phyloP scores from a whole-genome alignment of 2,888 invertebrate genomes.

The Rhogogaster chlorosoma region DNA sequence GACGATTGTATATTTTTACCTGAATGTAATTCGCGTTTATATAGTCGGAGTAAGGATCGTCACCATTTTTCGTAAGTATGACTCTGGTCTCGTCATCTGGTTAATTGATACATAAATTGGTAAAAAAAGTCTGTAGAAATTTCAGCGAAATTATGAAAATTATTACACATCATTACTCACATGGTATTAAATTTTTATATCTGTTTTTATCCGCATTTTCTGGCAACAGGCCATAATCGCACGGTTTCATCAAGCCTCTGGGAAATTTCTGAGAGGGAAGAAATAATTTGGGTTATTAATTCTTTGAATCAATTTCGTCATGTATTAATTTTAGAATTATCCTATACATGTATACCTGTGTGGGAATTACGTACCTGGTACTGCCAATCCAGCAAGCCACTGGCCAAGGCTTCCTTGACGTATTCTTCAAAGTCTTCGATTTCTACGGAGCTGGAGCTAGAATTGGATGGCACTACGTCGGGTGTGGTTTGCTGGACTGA shows the following conservation, averaged over 20 bases:
- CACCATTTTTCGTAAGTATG: not conserved
- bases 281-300: not conserved
- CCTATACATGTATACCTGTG: too few relatives aligned
- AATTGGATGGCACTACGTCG: not conserved
- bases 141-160: too few relatives aligned
- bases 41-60: conserved; percentile 78
- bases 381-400: conserved; percentile 71
- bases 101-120: not conserved
- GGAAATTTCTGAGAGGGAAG: conserved; percentile 61
- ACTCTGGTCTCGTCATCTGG: conserved; percentile 5
- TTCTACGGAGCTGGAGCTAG: conserved; percentile 64
- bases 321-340: too few relatives aligned
- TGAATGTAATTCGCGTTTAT: conserved; percentile 71
- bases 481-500: not conserved
- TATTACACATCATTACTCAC: conserved; percentile 65
- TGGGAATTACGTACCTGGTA: conserved; percentile 69
- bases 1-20: conserved; percentile 66
- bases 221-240: conserved; percentile 69
- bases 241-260: conserved; percentile 63
- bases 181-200: conserved; percentile 75
- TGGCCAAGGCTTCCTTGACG: conserved; percentile 71
- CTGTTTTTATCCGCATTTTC: conserved; percentile 75
- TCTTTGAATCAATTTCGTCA: not conserved
- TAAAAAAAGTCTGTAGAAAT: too few relatives aligned
- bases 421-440: conserved; percentile 75